Conservation (phyloP, 2,888 invertebrate genomes). For the Conus canariensis region DNA sequence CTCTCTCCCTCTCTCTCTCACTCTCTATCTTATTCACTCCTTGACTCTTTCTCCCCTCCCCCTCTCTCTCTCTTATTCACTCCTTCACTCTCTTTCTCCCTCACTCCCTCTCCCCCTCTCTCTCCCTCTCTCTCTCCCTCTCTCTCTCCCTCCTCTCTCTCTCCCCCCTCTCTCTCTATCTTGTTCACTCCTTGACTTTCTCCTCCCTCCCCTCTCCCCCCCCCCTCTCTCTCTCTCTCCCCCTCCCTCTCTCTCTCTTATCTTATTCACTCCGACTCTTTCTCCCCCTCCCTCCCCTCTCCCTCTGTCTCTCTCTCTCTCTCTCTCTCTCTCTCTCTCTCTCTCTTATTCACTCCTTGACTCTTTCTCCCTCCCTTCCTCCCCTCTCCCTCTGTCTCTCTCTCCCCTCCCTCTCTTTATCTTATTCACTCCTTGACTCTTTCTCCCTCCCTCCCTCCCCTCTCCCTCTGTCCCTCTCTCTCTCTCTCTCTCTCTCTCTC, state of each 20-base stretch:
- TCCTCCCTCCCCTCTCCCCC: not conserved
- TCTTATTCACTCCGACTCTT: not conserved
- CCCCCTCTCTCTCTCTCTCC: not conserved
- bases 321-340: no score
- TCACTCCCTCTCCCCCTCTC: no score
- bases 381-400: not conserved
- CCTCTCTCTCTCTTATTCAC: not conserved
- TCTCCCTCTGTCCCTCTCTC: not conserved
- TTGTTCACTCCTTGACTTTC: not conserved
- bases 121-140: no score
- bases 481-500: no score
- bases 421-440: no score
- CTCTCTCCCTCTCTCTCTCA: not conserved
- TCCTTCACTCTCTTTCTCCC: no score
- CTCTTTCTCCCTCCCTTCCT: no score
- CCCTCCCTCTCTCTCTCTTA: not conserved
- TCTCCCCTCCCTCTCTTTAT: not conserved
- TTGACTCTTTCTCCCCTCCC: not conserved
- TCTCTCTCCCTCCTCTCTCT: no score
- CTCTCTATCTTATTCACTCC: not conserved
- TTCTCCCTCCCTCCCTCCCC: not conserved
- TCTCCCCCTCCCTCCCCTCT: not conserved
- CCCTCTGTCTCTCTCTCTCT: not conserved
- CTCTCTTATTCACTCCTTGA: no score
- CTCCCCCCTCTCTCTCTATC: not conserved